phyloP scores from a whole-genome alignment of 2,797 vertebrate genomes.

The Rhinoraja longicauda region DNA sequence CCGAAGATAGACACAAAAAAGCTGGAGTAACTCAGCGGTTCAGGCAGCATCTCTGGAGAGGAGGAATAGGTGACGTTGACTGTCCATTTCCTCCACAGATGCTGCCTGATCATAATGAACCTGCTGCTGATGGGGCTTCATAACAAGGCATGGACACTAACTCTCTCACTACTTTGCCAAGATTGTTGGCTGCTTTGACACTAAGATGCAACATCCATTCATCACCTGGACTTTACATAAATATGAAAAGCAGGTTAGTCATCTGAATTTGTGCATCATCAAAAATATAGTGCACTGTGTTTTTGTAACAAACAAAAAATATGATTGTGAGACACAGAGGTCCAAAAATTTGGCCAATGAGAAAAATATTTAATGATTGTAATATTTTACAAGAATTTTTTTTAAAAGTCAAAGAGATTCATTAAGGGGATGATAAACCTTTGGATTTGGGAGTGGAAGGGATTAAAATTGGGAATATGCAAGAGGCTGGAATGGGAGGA shows the following conservation, averaged over 20 bases:
- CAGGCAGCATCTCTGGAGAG: too few species aligned
- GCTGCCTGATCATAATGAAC: not conserved
- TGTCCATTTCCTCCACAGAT: too few species aligned
- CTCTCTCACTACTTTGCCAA: not conserved
- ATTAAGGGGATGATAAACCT: too few species aligned
- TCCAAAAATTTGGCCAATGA: not conserved
- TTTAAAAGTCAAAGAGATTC: not conserved
- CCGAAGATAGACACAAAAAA: too few species aligned
- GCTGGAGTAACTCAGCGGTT: too few species aligned
- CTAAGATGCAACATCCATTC: not conserved
- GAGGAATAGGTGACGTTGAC: too few species aligned
- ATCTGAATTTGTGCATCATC: not conserved
- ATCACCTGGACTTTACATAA: not conserved
- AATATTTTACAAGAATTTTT: too few species aligned
- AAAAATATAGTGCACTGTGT: not conserved
- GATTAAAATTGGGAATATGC: not conserved
- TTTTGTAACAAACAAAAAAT: not conserved
- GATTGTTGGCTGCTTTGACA: not conserved
- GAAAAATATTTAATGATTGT: too few species aligned
- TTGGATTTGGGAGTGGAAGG: not conserved
- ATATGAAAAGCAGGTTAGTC: not conserved
- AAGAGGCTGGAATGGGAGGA: not conserved
- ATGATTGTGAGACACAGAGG: not conserved
- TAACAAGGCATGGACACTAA: not conserved
- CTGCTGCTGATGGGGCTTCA: not conserved